A percentile compares a stretch with the other conserved stretches of the same genome.
These are phyloP conservation scores for Copidosoma aretas DNA, from an alignment of 2,888 invertebrate genomes.

Conservation along the genomic window DNA sequence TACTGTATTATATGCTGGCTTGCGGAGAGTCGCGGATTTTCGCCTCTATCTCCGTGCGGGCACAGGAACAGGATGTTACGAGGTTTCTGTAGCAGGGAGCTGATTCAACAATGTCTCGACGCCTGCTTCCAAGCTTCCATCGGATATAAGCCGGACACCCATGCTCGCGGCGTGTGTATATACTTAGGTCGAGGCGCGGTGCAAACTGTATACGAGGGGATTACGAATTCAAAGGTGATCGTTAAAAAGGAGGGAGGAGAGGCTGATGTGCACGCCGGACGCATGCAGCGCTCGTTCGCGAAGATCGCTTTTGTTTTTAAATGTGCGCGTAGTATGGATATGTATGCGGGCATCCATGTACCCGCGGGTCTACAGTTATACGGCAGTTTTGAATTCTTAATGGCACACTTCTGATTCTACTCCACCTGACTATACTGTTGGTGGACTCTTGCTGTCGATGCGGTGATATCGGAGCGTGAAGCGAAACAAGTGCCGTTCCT, in stretches of 20 bases:
- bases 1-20: too few relatives aligned
- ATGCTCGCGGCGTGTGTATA: too few relatives aligned
- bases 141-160: not conserved
- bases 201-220: not conserved
- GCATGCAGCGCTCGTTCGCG: slow-evolving; percentile 10
- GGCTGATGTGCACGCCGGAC: not conserved
- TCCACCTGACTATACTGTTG: too few relatives aligned
- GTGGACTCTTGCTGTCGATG: too few relatives aligned
- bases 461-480: too few relatives aligned
- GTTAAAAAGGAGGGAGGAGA: slow-evolving; percentile 20
- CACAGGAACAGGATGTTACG: not conserved
- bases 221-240: slow-evolving; percentile 13
- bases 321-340: not conserved
- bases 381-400: too few relatives aligned
- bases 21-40: not conserved
- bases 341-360: too few relatives aligned
- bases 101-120: not conserved
- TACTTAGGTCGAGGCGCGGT: not conserved
- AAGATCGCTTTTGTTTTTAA: slow-evolving; percentile 18
- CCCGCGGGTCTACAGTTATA: too few relatives aligned
- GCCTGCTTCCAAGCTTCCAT: not conserved
- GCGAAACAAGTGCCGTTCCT: too few relatives aligned
- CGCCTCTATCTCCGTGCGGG: not conserved
- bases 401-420: too few relatives aligned
- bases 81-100: not conserved